Evolutionary conservation across 2,888 invertebrate genomes (phyloP), one percentile per base, ranked within the genome.

Genomic region (Acanthosepion pharaonis): DNA sequence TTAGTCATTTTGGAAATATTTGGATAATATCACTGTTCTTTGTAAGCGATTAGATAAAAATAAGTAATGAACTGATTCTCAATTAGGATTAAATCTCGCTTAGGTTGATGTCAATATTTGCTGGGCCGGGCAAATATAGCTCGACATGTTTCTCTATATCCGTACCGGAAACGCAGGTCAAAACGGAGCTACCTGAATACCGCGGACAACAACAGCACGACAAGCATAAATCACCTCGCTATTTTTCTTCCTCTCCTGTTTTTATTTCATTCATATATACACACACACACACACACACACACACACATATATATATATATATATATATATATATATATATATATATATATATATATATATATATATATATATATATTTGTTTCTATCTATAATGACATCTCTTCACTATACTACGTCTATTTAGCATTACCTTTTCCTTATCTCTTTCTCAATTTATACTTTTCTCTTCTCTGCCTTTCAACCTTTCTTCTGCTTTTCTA

Each of bases 21-120:
- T 78, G 78, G 78, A 78, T 78, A 33, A 78, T 78, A 78, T 28
- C 64, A 64, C 11, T 78, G n/a, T 78, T n/a, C n/a, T 78, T 78
- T n/a, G 78, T n/a, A 18, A 18, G n/a, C 78, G 78, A 78, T 78
- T n/a, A 78, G 28, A 78, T 33, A 78, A 33, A 78, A 78, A n/a
- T n/a, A 78, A 78, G 11, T 78, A 78, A 78, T 78, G n/a, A 78
- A 78, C 18, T 78, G 78, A 78, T 78, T 78, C 78, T 78, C 78
- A 78, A 78, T 78, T 78, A 78, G 78, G 78, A 78, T 78, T 78
- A 78, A n/a, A 78, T 78, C 78, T 78, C 78, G n/a, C 1, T n/a
- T 78, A 28, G 78, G 78, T n/a, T n/a, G 78, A 78, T 78, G n/a
- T 78, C 78, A 78, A 78, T 33, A 78, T 78, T 78, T 78, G n/a